A percentile compares a stretch with the other conserved stretches of the same genome.
Conservation (phyloP, 2,113 vertebrate species). For the Promerops cafer region DNA sequence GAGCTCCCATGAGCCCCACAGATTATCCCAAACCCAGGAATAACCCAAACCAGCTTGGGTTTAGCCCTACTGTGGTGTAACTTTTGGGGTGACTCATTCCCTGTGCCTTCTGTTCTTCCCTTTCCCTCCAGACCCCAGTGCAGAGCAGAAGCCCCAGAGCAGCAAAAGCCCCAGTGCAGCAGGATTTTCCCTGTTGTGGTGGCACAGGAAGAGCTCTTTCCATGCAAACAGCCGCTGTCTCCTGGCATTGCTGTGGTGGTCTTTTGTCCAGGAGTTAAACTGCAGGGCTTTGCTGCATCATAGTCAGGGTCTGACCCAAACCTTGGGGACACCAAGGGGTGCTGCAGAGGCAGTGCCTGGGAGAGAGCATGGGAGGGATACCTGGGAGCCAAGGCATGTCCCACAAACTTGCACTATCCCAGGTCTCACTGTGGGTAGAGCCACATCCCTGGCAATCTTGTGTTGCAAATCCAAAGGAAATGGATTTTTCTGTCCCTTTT, state of each 20-base stretch:
- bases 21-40: neutral
- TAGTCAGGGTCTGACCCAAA: neutral
- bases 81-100: neutral
- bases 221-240: rapidly evolving
- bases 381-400: rapidly evolving
- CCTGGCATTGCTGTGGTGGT: neutral
- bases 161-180: rapidly evolving
- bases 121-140: neutral
- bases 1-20: neutral
- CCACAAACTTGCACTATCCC: rapidly evolving
- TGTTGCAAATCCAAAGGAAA: neutral
- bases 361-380: rapidly evolving
- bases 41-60: neutral
- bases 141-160: rapidly evolving
- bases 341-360: neutral
- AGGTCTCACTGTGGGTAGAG: neutral
- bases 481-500: neutral
- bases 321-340: rapidly evolving
- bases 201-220: neutral
- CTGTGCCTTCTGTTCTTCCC: neutral
- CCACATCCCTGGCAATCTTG: rapidly evolving
- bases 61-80: neutral
- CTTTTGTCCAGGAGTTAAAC: neutral
- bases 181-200: neutral
- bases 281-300: neutral